These are phyloP conservation scores for Drosophila quinaria DNA, from an alignment of 2,888 invertebrate species.

Conservation along the genomic window DNA sequence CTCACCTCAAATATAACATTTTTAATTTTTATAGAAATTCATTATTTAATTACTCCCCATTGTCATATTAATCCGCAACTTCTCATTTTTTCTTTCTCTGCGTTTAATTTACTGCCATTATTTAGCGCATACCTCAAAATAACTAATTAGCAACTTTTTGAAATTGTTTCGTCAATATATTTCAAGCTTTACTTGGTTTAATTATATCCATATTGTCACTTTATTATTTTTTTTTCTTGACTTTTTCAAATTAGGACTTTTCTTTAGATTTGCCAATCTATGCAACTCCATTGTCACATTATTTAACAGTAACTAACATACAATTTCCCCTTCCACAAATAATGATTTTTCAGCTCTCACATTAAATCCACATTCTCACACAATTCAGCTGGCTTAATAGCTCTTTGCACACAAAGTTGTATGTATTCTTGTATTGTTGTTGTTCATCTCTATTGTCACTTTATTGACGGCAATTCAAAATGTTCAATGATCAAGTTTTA, in stretches of 20 bases:
- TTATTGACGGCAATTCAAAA: slow-evolving; percentile 5
- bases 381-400: neutral
- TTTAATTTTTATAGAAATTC: too few species aligned
- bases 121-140: neutral
- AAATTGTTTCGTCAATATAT: neutral
- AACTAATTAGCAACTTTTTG: neutral
- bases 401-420: neutral
- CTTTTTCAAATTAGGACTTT: neutral
- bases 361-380: neutral
- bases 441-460: slow-evolving; percentile 11
- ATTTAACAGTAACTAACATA: neutral
- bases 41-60: neutral
- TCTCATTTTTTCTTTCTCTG: neutral
- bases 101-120: too few species aligned
- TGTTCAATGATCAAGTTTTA: slow-evolving; percentile 8
- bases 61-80: neutral
- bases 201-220: neutral
- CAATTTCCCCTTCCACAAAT: neutral
- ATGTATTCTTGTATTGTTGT: neutral
- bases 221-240: neutral
- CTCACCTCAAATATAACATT: too few species aligned
- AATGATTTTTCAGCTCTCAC: neutral
- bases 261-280: neutral
- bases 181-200: neutral
- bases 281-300: neutral